Conservation (phyloP, 35 echinoderm and acorn worm genomes). For the Stichopus chloronotus region DNA sequence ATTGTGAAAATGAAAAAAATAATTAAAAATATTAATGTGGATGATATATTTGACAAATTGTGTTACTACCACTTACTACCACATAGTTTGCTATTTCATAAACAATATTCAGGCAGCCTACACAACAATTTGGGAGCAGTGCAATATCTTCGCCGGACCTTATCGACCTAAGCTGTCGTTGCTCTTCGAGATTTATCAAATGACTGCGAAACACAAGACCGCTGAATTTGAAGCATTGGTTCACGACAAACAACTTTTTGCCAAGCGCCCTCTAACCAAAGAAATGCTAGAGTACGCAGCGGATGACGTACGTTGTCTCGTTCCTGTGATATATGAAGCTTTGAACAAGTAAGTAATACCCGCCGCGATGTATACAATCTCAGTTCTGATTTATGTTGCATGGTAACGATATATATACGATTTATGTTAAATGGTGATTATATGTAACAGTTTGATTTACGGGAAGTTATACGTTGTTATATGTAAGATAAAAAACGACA, state of each 20-base stretch:
- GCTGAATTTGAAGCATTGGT: conserved; percentile 7
- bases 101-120: conserved; percentile 8
- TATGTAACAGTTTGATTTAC: no score
- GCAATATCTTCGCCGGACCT: conserved; percentile 7
- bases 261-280: conserved; percentile 16
- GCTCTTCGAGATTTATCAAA: background rate
- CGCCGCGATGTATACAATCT: no score
- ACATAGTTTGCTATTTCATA: no score
- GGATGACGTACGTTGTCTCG: conserved; percentile 21
- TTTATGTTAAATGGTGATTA: no score
- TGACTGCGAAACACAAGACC: conserved; percentile 16
- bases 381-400: no score
- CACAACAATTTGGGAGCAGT: conserved; percentile 42
- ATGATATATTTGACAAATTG: no score
- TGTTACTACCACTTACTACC: no score
- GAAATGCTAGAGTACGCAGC: conserved; percentile 32
- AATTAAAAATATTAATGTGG: no score
- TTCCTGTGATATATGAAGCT: conserved; percentile 27
- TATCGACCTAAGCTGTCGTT: background rate
- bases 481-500: no score
- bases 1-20: no score
- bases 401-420: no score
- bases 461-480: no score
- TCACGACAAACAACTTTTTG: conserved; percentile 18
- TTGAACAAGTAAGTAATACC: conserved; percentile 18